Evolutionary conservation across 2,888 invertebrate species (phyloP), one percentile per base, ranked within the genome.

Genomic region (Noctua fimbriata): DNA sequence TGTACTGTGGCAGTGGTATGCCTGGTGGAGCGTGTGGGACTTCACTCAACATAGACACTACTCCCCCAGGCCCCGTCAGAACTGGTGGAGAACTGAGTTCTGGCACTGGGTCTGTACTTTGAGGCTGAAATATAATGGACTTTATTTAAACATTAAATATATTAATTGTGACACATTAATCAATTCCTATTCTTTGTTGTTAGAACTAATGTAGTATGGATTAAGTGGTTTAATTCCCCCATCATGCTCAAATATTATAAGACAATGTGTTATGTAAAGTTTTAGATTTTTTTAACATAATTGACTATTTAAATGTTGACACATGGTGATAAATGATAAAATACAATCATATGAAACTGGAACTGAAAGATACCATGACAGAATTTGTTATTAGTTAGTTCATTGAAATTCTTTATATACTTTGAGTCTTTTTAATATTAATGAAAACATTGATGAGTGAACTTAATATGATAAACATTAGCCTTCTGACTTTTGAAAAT

Each of bases 11-110:
- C 72, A 97, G 84, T 2, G 97, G 96, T 78, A 97, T 89, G 10
- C 97, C 97, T 0, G 97, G 97, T 0, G 97, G 97, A 0, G 97
- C 95, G 78, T 95, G 96, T 24, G 95, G 92, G 52, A 96, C 94
- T 85, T 96, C 96, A 28, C 94, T 92, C 63, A 97, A 83, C 82
- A 96, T 92, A 3, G 96, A 93, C 80, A 96, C 92, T 70, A 96
- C 93, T 76, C 93, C 93, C 1, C 93, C 92, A 0, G 94, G 90
- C 60, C 94, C 94, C 2, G 91, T 92, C 60, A 96, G 76, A 47
- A 96, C 95, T 73, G 96, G 93, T 0, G 96, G 95, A 16, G 96
- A 96, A 90, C 91, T 95, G 12, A 96, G 88, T 86, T 97, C 96
- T 75, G 94, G 90, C 80, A 94, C 93, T 89, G 92, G 83, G 70